Evolutionary conservation across 2,113 vertebrate genomes (phyloP).

Genomic region (Cygnus buccinator): DNA sequence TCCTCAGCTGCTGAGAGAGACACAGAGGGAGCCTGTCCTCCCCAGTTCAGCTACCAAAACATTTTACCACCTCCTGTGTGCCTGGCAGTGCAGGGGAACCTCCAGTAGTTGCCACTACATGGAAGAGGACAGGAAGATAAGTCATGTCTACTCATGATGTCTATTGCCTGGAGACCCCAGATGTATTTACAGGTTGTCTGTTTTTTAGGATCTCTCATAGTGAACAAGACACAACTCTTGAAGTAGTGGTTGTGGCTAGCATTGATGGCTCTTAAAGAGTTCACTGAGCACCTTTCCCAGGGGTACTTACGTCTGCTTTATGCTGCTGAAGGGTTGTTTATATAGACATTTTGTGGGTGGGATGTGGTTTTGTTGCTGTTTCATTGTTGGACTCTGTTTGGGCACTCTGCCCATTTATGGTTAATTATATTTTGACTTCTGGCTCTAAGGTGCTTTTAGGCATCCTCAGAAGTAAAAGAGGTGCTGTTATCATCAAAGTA

Average conservation of each 20-base stretch:
- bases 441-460: conserved; percentile 36
- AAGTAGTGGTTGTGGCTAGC: not conserved
- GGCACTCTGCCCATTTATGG: not conserved
- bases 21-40: not conserved
- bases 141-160: rapidly evolving
- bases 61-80: rapidly evolving
- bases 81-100: not conserved
- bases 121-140: not conserved
- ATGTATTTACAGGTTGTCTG: not conserved
- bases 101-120: not conserved
- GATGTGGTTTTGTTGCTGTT: conserved; percentile 31
- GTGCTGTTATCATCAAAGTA: conserved; percentile 35
- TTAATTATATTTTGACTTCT: conserved; percentile 36
- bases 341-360: conserved; percentile 5
- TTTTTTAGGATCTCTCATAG: not conserved
- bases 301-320: not conserved
- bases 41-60: not conserved
- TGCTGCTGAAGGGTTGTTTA: not conserved
- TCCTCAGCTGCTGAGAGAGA: not conserved
- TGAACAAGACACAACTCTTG: not conserved
- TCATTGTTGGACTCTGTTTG: not conserved
- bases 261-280: not conserved
- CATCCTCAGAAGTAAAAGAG: not conserved
- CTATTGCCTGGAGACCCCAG: rapidly evolving
- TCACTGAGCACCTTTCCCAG: not conserved